Percentiles rank a stretch among this genome's conserved stretches.
Conservation (phyloP, 1,140 invertebrate genomes). For the Polypedilum pembai region DNA sequence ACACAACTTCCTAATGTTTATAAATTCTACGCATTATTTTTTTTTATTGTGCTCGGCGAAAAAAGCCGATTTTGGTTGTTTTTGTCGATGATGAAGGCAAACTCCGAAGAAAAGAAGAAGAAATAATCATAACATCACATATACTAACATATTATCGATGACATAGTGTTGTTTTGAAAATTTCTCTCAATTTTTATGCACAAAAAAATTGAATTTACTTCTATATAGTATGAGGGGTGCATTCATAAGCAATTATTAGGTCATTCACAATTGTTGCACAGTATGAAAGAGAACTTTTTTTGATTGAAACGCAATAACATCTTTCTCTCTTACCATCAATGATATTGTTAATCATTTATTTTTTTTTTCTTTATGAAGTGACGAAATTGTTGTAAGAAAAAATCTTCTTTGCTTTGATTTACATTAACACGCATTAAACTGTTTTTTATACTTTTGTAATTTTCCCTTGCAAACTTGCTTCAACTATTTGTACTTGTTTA, state of each 20-base stretch:
- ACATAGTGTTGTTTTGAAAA: background rate
- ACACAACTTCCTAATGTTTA: background rate
- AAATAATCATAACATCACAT: background rate
- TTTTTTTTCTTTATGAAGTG: no score
- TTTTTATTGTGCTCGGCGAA: background rate
- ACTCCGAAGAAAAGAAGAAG: background rate
- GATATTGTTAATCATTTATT: no score
- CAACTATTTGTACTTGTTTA: no score
- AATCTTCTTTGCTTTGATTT: no score
- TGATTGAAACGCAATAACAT: background rate
- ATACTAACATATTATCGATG: background rate
- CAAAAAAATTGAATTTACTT: background rate
- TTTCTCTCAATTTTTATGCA: background rate
- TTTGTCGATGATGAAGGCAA: conserved; percentile 13
- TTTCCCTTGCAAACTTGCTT: no score
- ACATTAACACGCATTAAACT: no score
- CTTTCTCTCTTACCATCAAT: background rate
- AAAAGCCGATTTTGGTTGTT: background rate
- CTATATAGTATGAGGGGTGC: conserved; percentile 1
- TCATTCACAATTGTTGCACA: conserved; percentile 24
- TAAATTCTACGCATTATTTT: conserved; percentile 19
- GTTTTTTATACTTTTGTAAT: no score
- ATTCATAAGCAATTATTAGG: conserved; percentile 24
- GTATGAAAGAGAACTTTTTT: conserved; percentile 3
- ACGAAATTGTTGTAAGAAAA: no score